Conservation (phyloP, 1,140 invertebrate genomes). For the Drosophila carrolli region DNA sequence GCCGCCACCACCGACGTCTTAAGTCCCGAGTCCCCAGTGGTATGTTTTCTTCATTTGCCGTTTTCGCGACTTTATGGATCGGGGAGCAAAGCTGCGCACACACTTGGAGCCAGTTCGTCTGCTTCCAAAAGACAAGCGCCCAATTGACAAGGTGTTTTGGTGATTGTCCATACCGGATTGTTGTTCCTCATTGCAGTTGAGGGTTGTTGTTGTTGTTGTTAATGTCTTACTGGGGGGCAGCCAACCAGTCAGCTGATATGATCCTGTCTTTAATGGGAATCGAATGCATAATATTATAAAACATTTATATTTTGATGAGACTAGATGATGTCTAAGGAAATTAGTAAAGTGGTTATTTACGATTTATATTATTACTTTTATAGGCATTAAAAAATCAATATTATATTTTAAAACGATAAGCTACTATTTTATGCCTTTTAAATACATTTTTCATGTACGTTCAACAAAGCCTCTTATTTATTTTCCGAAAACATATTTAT, state of each 20-base stretch:
- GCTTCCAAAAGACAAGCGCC: slow-evolving; percentile 58
- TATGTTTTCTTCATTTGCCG: slow-evolving; percentile 50
- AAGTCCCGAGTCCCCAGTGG: slow-evolving; percentile 19
- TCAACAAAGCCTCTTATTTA: too few relatives aligned
- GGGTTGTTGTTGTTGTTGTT: neutral
- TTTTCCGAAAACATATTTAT: too few relatives aligned
- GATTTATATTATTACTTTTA: too few relatives aligned
- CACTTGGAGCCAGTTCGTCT: slow-evolving; percentile 57
- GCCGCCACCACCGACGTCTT: slow-evolving; percentile 23
- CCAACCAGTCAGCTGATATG: slow-evolving; percentile 25
- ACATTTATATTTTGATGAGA: too few relatives aligned
- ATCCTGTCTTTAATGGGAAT: neutral
- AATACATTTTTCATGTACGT: too few relatives aligned
- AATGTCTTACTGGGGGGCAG: slow-evolving; percentile 34
- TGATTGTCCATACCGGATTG: slow-evolving; percentile 48
- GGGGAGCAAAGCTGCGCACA: slow-evolving; percentile 53
- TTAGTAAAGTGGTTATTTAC: too few relatives aligned
- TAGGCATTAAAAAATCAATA: too few relatives aligned
- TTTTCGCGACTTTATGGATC: slow-evolving; percentile 77
- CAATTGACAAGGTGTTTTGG: slow-evolving; percentile 62
- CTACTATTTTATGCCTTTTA: too few relatives aligned
- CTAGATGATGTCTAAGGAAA: too few relatives aligned
- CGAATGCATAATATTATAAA: neutral
- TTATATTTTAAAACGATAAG: too few relatives aligned
- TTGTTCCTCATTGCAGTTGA: slow-evolving; percentile 40